phyloP scores from a whole-genome alignment of 2,797 vertebrate species.

The Somateria mollissima region DNA sequence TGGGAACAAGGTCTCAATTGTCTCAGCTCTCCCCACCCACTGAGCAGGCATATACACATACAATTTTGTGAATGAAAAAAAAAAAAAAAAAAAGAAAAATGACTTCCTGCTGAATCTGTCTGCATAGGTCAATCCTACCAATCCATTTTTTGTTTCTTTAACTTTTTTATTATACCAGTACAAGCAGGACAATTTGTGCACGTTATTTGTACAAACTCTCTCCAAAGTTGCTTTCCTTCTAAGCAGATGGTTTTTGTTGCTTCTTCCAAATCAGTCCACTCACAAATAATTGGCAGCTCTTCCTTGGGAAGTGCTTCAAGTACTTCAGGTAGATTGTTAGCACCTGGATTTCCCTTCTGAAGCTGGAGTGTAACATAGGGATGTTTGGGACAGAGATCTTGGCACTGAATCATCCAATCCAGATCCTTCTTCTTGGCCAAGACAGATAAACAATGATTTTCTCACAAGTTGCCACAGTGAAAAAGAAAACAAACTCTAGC shows the following conservation, averaged over 20 bases:
- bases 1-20: not conserved
- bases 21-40: not conserved
- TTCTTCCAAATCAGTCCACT: not conserved
- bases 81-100: not conserved
- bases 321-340: not conserved
- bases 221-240: not conserved
- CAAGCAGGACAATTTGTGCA: not conserved
- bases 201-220: not conserved
- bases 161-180: not conserved
- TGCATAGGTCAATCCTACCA: not conserved
- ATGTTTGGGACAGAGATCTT: not conserved
- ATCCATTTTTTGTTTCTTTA: not conserved
- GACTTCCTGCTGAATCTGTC: not conserved
- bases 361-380: not conserved
- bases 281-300: not conserved
- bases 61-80: not conserved
- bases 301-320: not conserved
- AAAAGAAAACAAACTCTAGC: not conserved
- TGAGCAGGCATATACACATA: not conserved
- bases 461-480: not conserved
- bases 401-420: not conserved
- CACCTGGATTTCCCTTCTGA: not conserved
- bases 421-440: not conserved
- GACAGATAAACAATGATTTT: not conserved
- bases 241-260: not conserved